phyloP scores from a whole-genome alignment of 2,113 vertebrate species.

The Misgurnus mizolepis region DNA sequence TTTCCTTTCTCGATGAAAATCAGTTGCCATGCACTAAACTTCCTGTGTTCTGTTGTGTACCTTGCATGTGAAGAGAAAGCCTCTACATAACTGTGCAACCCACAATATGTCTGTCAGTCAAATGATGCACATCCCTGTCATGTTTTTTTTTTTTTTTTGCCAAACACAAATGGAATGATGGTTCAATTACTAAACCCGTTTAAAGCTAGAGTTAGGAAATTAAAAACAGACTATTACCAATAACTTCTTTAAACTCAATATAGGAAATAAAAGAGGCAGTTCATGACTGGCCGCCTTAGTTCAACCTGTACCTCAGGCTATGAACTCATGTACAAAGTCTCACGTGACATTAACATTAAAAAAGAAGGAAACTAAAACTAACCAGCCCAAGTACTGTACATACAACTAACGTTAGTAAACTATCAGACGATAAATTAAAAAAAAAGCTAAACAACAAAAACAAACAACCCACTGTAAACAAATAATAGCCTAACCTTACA shows the following conservation, averaged over 20 bases:
- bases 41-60: slow-evolving; percentile 26
- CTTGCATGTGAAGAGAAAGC: not conserved
- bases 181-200: not conserved
- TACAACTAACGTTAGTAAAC: not conserved
- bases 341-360: slow-evolving; percentile 20
- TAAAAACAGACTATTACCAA: no score
- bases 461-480: not conserved
- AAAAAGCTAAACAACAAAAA: not conserved
- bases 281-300: no score
- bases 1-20: slow-evolving; percentile 26
- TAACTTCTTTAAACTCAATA: no score
- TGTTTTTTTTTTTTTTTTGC: not conserved
- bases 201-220: not conserved
- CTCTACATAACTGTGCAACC: not conserved
- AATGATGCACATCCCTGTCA: not conserved
- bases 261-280: no score
- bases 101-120: not conserved
- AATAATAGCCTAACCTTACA: not conserved
- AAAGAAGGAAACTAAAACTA: slow-evolving; percentile 21
- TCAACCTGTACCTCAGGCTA: not conserved
- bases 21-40: slow-evolving; percentile 15
- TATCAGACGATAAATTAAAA: not conserved
- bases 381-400: not conserved
- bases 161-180: not conserved
- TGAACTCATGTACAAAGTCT: not conserved